phyloP scores from a whole-genome alignment of 2,113 vertebrate genomes.

The Siphamia tubifer region DNA sequence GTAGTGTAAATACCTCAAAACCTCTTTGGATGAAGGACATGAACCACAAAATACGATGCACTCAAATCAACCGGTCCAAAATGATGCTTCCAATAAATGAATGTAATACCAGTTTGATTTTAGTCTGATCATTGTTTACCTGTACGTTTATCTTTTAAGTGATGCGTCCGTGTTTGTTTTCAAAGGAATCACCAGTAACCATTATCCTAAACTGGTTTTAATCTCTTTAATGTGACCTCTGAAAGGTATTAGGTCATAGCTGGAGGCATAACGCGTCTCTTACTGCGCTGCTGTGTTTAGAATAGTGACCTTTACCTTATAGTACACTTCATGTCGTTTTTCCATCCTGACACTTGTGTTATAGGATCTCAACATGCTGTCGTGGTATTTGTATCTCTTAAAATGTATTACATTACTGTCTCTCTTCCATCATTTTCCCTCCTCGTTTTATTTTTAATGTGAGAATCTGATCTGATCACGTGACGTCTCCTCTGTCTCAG shows the following conservation, averaged over 20 bases:
- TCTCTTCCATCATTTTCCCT: neutral
- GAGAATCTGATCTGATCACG: conserved; percentile 23
- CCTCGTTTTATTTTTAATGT: conserved; percentile 20
- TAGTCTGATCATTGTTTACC: too few species aligned
- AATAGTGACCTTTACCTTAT: neutral
- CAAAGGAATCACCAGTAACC: neutral
- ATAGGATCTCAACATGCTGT: neutral
- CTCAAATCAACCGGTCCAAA: too few species aligned
- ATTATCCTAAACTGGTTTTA: neutral
- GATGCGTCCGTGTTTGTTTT: too few species aligned
- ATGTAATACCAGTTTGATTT: too few species aligned
- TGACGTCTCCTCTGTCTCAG: conserved; percentile 6
- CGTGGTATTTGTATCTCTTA: conserved; percentile 6
- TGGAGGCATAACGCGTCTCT: too few species aligned
- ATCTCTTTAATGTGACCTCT: neutral
- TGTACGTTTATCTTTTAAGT: too few species aligned
- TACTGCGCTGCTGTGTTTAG: neutral
- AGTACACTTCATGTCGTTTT: neutral
- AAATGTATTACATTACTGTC: conserved; percentile 8
- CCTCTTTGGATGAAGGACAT: too few species aligned
- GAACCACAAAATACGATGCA: too few species aligned
- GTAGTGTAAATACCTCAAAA: too few species aligned
- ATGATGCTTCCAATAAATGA: too few species aligned
- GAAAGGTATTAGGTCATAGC: neutral
- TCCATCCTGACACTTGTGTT: neutral